Conservation (phyloP, 2,888 invertebrate genomes). For the Antheraea yamamai region DNA sequence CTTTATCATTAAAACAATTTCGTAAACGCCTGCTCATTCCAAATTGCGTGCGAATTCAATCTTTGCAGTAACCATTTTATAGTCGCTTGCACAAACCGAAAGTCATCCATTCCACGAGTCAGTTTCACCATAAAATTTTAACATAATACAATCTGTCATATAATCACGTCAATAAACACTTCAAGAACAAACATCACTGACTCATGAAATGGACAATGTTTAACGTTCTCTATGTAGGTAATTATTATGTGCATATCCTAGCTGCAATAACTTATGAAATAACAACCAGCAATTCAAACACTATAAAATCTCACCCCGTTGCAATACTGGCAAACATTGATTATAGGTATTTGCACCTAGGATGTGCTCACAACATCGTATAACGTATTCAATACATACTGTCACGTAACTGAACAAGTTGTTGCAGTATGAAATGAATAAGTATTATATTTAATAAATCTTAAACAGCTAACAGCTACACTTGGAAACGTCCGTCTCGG, state of each 20-base stretch:
- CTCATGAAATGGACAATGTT: background rate
- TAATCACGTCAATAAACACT: background rate
- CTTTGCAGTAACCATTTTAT: constrained; percentile 16
- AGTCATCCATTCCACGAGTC: constrained; percentile 3
- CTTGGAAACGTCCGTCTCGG: constrained; percentile 75
- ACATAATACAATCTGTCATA: background rate
- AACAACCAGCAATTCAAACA: constrained; percentile 6
- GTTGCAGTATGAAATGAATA: constrained; percentile 20
- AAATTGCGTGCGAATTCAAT: background rate
- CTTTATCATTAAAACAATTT: background rate
- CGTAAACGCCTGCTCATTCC: constrained; percentile 4
- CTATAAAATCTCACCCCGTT: background rate
- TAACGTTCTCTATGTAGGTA: background rate
- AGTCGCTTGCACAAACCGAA: constrained; percentile 14
- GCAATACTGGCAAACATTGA: background rate
- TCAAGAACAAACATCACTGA: constrained; percentile 1
- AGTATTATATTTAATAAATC: constrained; percentile 29
- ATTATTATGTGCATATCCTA: constrained; percentile 11
- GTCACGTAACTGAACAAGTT: background rate
- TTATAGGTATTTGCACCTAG: background rate
- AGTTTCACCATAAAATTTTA: background rate
- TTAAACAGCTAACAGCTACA: constrained; percentile 69
- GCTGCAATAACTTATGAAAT: constrained; percentile 1
- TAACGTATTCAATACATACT: constrained; percentile 10
- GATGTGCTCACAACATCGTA: constrained; percentile 1